These are phyloP conservation scores for Drymodes brunneopygia DNA, from an alignment of 2,113 vertebrate species.

Conservation along the genomic window DNA sequence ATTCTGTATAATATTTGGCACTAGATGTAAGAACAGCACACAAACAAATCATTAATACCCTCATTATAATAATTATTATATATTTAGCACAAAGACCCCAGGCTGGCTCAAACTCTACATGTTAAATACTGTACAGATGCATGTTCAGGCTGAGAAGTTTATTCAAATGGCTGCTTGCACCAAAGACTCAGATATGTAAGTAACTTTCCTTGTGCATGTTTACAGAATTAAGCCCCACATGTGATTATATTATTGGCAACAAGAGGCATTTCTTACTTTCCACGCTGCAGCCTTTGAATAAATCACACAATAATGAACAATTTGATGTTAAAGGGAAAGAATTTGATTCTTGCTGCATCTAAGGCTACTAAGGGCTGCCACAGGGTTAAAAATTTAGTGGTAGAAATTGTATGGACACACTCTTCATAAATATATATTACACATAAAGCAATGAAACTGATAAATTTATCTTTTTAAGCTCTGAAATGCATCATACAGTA, in stretches of 20 bases:
- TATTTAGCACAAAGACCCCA: conserved; percentile 59
- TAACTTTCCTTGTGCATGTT: conserved; percentile 15
- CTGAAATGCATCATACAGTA: not conserved
- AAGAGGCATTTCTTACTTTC: not conserved
- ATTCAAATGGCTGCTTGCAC: not conserved
- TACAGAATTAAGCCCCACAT: conserved; percentile 9
- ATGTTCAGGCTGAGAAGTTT: conserved; percentile 30
- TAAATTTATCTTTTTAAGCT: not conserved
- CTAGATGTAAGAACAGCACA: conserved; percentile 41
- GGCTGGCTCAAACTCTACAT: conserved; percentile 24
- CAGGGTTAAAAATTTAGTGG: not conserved
- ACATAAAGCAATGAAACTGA: not conserved
- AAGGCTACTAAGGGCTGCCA: not conserved
- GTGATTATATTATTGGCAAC: conserved; percentile 22
- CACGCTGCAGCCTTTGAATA: conserved; percentile 1
- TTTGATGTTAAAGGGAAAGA: conserved; percentile 8
- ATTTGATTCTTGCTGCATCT: not conserved
- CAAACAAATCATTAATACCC: conserved; percentile 65
- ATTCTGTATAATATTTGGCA: conserved; percentile 46
- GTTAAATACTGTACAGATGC: conserved; percentile 30
- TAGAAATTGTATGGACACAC: not conserved
- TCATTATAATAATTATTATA: conserved; percentile 59
- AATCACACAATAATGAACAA: not conserved
- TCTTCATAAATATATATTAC: not conserved
- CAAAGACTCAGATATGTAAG: not conserved